Evolutionary conservation across 2,797 vertebrate genomes (phyloP), one percentile per base, ranked within the genome.

Genomic region (Loris lydekkerianus): DNA sequence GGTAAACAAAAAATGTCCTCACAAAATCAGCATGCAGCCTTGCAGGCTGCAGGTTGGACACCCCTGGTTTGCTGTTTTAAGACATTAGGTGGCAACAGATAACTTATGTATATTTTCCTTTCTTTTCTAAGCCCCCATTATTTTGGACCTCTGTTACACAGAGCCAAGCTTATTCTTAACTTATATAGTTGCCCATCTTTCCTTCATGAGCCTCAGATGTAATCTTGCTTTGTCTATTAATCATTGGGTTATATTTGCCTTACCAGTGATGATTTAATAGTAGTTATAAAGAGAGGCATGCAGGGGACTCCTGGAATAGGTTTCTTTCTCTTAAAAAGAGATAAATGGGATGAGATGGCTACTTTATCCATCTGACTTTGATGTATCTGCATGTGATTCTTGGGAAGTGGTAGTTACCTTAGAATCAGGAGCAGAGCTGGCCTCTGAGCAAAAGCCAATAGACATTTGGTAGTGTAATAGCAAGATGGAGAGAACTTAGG

Each of bases 101-200:
- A 69, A 72, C 10, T 82, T 61, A 46, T 25, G 13, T 29, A 3
- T 37, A 73, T 58, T 85, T 83, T 76, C 58, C 53, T 81, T 86
- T 92, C 21, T 95, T 84, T 63, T 27, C 72, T 89, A 65, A 87
- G 14, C 37, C 43, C 87, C 8, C 15, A 58, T 80, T 75, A 92
- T 65, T 90, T 86, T 31, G 11, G 18, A 61, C 87, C 17, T 72
- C 40, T 14, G 5, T 49, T 69, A 84, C 4, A 73, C 23, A 80
- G 21, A 69, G 60, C 7, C 67, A 77, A 85, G 78, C 14, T 60
- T 29, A 61, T 46, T 70, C n/a, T 81, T 82, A 82, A 69, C 17
- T 58, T 29, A 75, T 31, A 69, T 14, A 29, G 5, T 21, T 86
- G 21, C 9, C 31, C 23, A 23, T 15, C 20, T 89, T 83, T 49